These are phyloP conservation scores for human (Homo sapiens) DNA, from an alignment of 2,113 vertebrate genomes.

Conservation along the genomic window GRCh38 chr1:213001501-213002000, in stretches of 20 bases:
- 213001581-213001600: neutral
- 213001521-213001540: neutral
- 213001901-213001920: neutral
- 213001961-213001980: neutral
- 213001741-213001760: neutral
- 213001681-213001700: neutral
- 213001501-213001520: neutral
- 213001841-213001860: neutral
- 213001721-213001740: neutral
- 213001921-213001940: neutral
- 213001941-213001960: neutral
- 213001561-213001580: neutral
- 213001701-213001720: neutral
- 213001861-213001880: neutral
- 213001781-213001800: neutral
- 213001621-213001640: neutral
- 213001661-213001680: neutral
- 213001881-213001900: neutral
- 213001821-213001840: neutral
- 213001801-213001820: neutral
- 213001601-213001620: neutral
- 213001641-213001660: neutral
- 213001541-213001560: neutral
- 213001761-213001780: neutral
- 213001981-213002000: neutral